Evolutionary conservation across 2,797 vertebrate species (phyloP).

Genomic region (Ficedula albicollis): DNA sequence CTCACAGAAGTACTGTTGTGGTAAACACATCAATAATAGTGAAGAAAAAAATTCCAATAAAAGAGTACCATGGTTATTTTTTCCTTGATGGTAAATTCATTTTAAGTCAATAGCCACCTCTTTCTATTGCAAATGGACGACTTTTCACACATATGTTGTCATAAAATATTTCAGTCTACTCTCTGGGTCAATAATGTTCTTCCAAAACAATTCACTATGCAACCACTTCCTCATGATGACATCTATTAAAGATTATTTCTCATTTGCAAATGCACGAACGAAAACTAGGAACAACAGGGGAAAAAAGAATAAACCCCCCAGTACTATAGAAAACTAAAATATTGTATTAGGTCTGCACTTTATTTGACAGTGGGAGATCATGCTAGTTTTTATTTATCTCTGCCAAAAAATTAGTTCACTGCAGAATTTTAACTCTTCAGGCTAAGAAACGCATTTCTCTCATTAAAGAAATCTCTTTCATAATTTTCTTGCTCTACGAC

Average conservation of each 20-base stretch:
- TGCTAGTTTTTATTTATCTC: background rate
- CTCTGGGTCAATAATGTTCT: background rate
- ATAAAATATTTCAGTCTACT: background rate
- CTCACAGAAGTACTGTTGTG: background rate
- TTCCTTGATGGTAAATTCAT: background rate
- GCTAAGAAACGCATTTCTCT: background rate
- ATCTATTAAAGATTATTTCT: background rate
- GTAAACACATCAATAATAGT: background rate
- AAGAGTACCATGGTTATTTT: background rate
- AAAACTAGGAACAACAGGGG: background rate
- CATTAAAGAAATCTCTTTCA: background rate
- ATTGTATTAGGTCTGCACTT: background rate
- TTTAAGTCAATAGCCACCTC: background rate
- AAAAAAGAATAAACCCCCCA: fast-evolving
- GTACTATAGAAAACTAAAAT: background rate
- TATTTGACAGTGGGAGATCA: background rate
- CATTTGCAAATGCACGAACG: background rate
- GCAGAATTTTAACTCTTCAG: background rate
- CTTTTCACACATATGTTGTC: background rate
- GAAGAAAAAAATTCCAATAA: background rate
- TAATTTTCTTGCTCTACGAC: background rate
- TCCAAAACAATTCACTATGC: background rate
- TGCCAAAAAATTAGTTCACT: background rate
- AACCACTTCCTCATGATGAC: background rate
- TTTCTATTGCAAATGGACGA: background rate